Conservation (phyloP, 2,113 vertebrate genomes). For the Leucopsar rothschildi region DNA sequence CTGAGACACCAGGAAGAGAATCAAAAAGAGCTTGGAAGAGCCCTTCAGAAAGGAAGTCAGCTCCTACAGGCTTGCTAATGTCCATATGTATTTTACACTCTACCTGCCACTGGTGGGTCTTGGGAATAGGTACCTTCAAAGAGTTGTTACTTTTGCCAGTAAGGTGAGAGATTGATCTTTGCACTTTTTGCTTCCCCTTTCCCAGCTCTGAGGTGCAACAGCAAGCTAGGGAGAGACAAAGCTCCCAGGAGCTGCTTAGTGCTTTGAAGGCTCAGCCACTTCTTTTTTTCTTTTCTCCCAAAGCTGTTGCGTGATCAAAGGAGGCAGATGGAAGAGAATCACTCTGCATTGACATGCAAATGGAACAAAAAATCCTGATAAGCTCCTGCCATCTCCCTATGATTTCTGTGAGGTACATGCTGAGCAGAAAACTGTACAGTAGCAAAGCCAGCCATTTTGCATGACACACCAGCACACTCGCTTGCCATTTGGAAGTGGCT, state of each 20-base stretch:
- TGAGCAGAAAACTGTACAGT: background rate
- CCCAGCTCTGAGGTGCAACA: background rate
- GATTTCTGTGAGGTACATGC: conserved; percentile 1
- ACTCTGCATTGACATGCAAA: background rate
- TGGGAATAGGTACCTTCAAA: background rate
- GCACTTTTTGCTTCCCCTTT: background rate
- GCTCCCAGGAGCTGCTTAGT: background rate
- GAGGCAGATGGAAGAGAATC: conserved; percentile 7
- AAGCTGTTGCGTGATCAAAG: conserved; percentile 24
- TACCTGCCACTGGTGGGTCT: background rate
- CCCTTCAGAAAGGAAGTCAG: background rate
- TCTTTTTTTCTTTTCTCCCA: background rate
- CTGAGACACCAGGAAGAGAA: background rate
- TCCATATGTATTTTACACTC: background rate
- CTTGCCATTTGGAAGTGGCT: background rate
- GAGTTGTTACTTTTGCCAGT: background rate
- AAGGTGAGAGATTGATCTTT: background rate
- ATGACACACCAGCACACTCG: background rate
- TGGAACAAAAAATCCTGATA: background rate
- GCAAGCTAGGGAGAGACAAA: background rate
- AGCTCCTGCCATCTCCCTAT: background rate
- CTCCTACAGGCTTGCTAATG: background rate
- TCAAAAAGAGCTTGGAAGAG: background rate
- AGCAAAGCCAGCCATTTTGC: background rate
- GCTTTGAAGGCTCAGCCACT: conserved; percentile 41